A percentile compares a stretch with the other conserved stretches of the same genome.
These are phyloP conservation scores for Montipora sp. DNA, from an alignment of 64 coral and sea anemone species.

Conservation along the genomic window DNA sequence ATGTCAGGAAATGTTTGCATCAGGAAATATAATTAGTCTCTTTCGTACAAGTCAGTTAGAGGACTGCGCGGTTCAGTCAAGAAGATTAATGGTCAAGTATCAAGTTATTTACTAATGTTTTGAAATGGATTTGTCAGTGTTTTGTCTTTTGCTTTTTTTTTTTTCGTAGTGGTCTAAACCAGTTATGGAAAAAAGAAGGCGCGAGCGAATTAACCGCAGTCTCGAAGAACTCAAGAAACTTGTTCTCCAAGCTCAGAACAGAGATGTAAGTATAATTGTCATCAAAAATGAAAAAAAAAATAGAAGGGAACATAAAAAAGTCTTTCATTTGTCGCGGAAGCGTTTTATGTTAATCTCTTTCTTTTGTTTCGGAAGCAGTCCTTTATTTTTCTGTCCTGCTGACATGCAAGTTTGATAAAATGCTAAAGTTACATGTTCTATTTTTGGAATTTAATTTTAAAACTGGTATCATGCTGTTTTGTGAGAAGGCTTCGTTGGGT, in stretches of 20 bases:
- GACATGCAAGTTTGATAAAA: constrained; percentile 2
- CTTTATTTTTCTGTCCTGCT: background rate
- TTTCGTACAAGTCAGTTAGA: background rate
- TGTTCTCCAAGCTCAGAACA: constrained; percentile 80
- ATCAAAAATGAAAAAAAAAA: background rate
- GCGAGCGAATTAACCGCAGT: constrained; percentile 85
- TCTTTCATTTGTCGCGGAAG: too few species aligned
- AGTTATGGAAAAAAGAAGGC: constrained; percentile 90
- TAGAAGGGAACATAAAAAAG: background rate
- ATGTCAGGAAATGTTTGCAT: too few species aligned
- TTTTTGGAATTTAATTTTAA: background rate
- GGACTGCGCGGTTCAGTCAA: background rate
- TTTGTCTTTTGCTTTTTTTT: background rate
- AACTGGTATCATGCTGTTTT: background rate
- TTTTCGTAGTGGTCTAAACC: constrained; percentile 90
- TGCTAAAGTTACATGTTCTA: constrained; percentile 17
- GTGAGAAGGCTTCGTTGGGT: background rate
- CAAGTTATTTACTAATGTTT: background rate
- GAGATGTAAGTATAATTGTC: constrained; percentile 73
- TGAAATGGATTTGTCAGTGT: background rate
- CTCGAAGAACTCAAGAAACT: constrained; percentile 80
- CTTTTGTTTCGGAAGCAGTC: background rate
- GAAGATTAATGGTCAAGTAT: background rate
- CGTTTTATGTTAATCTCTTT: background rate
- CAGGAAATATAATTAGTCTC: too few species aligned